Evolutionary conservation across 2,797 vertebrate genomes (phyloP), one percentile per base, ranked within the genome.

Genomic region (Cyclopterus lumpus): DNA sequence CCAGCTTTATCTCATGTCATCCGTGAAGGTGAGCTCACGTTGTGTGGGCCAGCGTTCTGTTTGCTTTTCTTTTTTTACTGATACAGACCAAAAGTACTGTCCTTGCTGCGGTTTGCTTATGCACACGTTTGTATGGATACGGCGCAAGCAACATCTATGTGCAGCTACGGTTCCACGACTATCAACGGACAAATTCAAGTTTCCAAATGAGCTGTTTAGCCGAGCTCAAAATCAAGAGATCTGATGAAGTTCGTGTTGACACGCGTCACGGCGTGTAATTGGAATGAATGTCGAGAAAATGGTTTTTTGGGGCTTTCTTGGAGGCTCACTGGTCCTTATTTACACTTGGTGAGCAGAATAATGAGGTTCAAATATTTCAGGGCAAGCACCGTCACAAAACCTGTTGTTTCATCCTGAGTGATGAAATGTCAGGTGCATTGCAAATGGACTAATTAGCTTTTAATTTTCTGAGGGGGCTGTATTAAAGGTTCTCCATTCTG

Each of bases 151-250:
- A n/a, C 64, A 30, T 44, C 61, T 15, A 11, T 48, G 54, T 18
- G 20, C 42, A 67, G 68, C 54, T 58, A 18, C 69, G 51, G 42
- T 71, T 53, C 32, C 55, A 53, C 65, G 26, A 11, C 36, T 1
- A 3, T 70, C 30, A 48, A 44, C 46, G 20, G 26, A 51, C 69
- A 8, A 67, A 61, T 10, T 60, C 30, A 75, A 73, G 66, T 72
- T 73, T 79, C 26, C 55, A 73, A 74, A 81, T 69, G 71, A 82
- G 26, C 44, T 71, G 60, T 80, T 75, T 77, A 69, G 77, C 40
- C 36, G 26, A 85, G 71, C 64, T 58, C 22, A 58, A 51, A 73
- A 82, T 77, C 63, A 72, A 51, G 48, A 71, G 61, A 81, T 83
- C 51, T 77, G 78, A 74, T 70, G 59, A 78, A 46, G 55, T 79